phyloP scores from a whole-genome alignment of 2,797 vertebrate species.

The Aldrovandia affinis region DNA sequence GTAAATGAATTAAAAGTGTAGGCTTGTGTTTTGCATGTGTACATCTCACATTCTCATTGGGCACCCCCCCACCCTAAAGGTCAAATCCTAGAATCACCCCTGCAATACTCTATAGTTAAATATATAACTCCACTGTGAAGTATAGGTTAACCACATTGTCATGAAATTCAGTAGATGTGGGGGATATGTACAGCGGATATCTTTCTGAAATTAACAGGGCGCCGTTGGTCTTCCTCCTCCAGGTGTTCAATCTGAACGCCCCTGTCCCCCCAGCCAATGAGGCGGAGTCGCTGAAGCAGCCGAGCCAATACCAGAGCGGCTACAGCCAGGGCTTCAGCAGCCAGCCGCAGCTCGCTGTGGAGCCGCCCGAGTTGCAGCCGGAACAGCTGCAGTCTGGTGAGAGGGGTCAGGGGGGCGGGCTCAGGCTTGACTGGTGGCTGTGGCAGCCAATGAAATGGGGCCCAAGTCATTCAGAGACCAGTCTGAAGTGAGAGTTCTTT shows the following conservation, averaged over 20 bases:
- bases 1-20: no score
- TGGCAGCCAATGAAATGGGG: background rate
- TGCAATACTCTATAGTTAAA: no score
- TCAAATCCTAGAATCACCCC: no score
- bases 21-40: no score
- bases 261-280: conserved; percentile 94
- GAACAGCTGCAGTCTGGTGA: conserved; percentile 94
- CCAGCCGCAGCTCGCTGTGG: conserved; percentile 86
- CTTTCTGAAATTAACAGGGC: background rate
- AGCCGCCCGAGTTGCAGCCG: conserved; percentile 89
- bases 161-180: background rate
- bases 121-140: no score
- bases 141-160: background rate
- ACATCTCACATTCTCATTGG: no score
- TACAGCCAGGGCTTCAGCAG: conserved; percentile 91
- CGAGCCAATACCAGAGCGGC: conserved; percentile 89
- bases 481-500: no score
- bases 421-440: background rate
- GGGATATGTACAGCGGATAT: background rate
- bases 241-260: conserved; percentile 99
- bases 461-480: background rate
- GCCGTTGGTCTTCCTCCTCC: background rate
- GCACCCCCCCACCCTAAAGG: no score
- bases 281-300: conserved; percentile 87
- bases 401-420: conserved; percentile 28